These are phyloP conservation scores for Nebria salina DNA, from an alignment of 2,888 invertebrate genomes.

Conservation along the genomic window DNA sequence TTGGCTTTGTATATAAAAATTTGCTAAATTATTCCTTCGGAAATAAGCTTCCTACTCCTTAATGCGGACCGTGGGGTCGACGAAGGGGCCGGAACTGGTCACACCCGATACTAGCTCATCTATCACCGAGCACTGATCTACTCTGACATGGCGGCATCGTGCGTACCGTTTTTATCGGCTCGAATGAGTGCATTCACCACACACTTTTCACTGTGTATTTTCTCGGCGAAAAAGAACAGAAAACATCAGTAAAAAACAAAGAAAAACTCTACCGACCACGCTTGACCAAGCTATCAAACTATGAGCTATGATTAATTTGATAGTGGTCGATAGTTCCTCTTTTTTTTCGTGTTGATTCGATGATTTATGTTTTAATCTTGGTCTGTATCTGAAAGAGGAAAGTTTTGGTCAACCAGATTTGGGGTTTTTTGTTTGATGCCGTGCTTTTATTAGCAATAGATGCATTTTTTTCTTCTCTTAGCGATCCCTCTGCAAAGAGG, in stretches of 20 bases:
- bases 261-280: background rate
- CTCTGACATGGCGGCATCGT: conserved; percentile 34
- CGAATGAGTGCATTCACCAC: conserved; percentile 44
- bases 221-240: background rate
- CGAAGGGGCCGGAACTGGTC: conserved; percentile 39
- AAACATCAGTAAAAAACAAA: background rate
- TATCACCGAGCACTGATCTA: conserved; percentile 46
- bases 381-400: background rate
- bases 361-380: background rate
- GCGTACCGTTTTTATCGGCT: conserved; percentile 40
- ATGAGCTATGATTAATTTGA: background rate
- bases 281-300: background rate
- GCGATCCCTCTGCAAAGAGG: background rate
- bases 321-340: background rate
- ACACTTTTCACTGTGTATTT: conserved; percentile 4
- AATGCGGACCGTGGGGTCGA: background rate
- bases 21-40: background rate
- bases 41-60: background rate
- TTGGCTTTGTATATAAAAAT: background rate
- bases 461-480: background rate
- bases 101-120: conserved; percentile 46
- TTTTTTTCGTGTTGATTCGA: background rate
- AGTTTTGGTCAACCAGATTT: background rate
- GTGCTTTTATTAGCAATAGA: background rate
- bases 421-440: background rate